A percentile compares a stretch with the other conserved stretches of the same genome.
These are phyloP conservation scores for Leucopsar rothschildi DNA, from an alignment of 2,113 vertebrate genomes.

Conservation along the genomic window DNA sequence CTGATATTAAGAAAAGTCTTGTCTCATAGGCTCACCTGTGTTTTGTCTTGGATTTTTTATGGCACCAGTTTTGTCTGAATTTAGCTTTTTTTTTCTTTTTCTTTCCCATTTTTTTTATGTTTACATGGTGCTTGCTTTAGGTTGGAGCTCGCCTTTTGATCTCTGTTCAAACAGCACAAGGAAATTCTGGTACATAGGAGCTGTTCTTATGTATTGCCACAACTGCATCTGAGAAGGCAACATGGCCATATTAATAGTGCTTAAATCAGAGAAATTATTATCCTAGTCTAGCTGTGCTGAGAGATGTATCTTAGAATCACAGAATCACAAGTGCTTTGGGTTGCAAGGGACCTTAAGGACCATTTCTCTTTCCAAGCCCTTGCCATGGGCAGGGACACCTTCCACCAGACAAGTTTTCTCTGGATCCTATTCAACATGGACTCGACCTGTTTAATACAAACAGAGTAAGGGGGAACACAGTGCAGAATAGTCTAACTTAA, in stretches of 20 bases:
- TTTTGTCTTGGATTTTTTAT: neutral
- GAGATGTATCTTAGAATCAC: fast-evolving
- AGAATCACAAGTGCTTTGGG: neutral
- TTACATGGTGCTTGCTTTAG: neutral
- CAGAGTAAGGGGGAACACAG: fast-evolving
- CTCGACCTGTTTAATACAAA: fast-evolving
- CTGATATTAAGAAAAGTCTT: neutral
- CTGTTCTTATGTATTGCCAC: neutral
- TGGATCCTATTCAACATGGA: neutral
- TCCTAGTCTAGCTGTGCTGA: neutral
- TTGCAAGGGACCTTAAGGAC: neutral
- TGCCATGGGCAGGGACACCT: neutral
- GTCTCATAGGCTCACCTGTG: neutral
- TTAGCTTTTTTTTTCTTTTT: neutral
- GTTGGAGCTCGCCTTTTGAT: neutral
- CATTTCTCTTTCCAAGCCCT: neutral
- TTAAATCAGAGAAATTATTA: neutral
- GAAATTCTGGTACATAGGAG: neutral
- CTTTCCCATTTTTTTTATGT: neutral
- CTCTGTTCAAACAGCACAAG: neutral
- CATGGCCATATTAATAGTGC: fast-evolving
- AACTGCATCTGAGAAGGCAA: neutral
- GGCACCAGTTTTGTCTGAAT: neutral
- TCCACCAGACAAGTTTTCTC: neutral
- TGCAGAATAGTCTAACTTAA: neutral